Evolutionary conservation across 2,888 invertebrate species (phyloP), one percentile per base, ranked within the genome.

Genomic region (Euplagia quadripunctaria): DNA sequence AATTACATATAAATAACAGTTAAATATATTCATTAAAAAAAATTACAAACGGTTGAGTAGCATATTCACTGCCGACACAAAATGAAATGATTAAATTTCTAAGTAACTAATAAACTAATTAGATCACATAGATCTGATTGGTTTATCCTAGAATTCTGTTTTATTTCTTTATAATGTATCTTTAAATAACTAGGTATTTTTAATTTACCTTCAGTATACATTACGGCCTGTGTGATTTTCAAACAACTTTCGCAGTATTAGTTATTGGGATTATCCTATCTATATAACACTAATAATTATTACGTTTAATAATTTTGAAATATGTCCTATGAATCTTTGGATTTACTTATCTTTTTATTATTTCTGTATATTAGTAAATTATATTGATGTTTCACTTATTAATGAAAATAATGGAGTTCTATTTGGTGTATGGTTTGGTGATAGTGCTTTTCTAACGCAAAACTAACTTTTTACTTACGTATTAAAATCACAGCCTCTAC

Each of bases 401-500:
- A 55, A 43, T 70, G 55, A 64, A 42, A 43, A 43, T 31, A 55
- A 65, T 52, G 20, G 9, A 64, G 16, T 55, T 65, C 55, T 64
- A 64, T 70, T 70, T 70, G 70, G 70, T 64, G 64, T 43, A 64
- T 20, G 8, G 43, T 70, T 70, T 64, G 70, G 70, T 43, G 41
- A 43, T 5, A 7, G n/a, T 16, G 20, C n/a, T 42, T 41, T 63
- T 46, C 63, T 41, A 49, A 63, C 41, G n/a, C 9, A 63, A 61
- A 70, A 41, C 63, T 61, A 61, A 69, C n/a, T 70, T 46, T 49
- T 12, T 51, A 49, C 49, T 12, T 51, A 49, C 49, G 17, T 31
- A 17, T 63, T 63, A 70, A 31, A 61, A 63, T 17, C 63, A 70
- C 63, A 70, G 69, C 69, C 61, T n/a, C 63, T 46, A 70, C 41